Base-by-base conservation (phyloP, 2,113 vertebrate species). In the Cisticola juncidis region DNA sequence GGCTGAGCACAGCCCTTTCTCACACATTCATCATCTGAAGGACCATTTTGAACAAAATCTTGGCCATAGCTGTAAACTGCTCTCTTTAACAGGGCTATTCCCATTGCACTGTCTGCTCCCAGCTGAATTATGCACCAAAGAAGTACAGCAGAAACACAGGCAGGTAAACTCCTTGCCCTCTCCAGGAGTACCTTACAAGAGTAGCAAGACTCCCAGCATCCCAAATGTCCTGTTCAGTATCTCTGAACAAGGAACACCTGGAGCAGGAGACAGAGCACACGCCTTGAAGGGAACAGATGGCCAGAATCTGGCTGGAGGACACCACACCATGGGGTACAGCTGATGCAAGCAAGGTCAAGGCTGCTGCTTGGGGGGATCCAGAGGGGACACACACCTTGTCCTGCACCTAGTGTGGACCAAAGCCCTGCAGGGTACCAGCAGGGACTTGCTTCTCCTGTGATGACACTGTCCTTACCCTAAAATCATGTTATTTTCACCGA, bases 361-460 rank as follows among this genome's bases (percentile, higher is more conserved):
- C n/a, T 84, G 23, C 21, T 17, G 6, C 21, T 0, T 36, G 11
- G 23, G 23, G 23, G 15, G 8, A 50, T 33, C 35, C 5, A 17
- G 54, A 56, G 15, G 48, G 33, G 40, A 21, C 31, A 56, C 35
- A 54, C 0, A 3, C 18, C 9, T 3, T 0, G 1, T 68, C 66
- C 51, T 54, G 44, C 4, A 28, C 42, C 38, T n/a, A 13, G 21
- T 22, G 15, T 29, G 50, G 26, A 66, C 35, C 74, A 54, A 86
- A 53, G 17, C 50, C 16, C 42, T 48, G 26, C 12, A 57, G 42
- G 14, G 20, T 71, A 68, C 13, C 0, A 0, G 31, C 3, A 8
- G 5, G 17, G 17, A 44, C 31, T 77, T 61, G 35, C 9, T 76
- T 23, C 13, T 42, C 31, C 31, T 53, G 16, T 18, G n/a, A 69